A percentile compares a stretch with the other conserved stretches of the same genome.
Conservation (phyloP, 2,797 vertebrate species). For the Galagoides demidoff region DNA sequence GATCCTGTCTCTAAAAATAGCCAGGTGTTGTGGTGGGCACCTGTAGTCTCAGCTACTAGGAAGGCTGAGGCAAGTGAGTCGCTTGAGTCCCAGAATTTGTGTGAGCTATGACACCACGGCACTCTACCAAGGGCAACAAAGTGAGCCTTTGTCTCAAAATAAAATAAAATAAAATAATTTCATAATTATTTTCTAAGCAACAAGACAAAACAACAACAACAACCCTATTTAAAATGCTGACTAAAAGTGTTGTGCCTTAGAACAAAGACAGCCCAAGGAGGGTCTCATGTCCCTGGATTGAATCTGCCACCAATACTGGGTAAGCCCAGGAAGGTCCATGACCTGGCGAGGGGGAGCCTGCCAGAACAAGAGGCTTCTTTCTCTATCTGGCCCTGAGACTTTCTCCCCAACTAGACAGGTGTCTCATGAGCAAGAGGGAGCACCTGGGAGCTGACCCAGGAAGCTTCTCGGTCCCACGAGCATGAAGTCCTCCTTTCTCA, state of each 20-base stretch:
- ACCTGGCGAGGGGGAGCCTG: too few relatives aligned
- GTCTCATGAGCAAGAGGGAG: neutral
- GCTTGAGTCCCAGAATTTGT: too few relatives aligned
- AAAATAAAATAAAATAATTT: too few relatives aligned
- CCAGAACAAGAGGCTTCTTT: accelerated
- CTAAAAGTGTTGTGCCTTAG: accelerated
- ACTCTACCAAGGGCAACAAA: too few relatives aligned
- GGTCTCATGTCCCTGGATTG: neutral
- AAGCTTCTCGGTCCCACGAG: neutral
- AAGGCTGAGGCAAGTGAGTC: too few relatives aligned
- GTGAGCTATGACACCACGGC: too few relatives aligned
- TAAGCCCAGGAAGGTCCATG: accelerated
- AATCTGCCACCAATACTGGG: neutral
- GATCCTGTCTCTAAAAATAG: too few relatives aligned
- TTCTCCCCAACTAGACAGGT: neutral
- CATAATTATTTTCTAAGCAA: neutral
- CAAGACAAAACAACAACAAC: neutral
- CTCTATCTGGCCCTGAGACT: accelerated
- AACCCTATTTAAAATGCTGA: neutral
- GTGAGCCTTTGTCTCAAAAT: too few relatives aligned
- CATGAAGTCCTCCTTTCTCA: too few relatives aligned
- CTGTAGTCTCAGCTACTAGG: too few relatives aligned
- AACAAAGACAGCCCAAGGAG: neutral
- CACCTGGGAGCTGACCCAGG: accelerated
- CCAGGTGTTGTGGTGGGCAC: too few relatives aligned